Evolutionary conservation across 2,888 invertebrate genomes (phyloP).

Genomic region (Thysanoteuthis rhombus): DNA sequence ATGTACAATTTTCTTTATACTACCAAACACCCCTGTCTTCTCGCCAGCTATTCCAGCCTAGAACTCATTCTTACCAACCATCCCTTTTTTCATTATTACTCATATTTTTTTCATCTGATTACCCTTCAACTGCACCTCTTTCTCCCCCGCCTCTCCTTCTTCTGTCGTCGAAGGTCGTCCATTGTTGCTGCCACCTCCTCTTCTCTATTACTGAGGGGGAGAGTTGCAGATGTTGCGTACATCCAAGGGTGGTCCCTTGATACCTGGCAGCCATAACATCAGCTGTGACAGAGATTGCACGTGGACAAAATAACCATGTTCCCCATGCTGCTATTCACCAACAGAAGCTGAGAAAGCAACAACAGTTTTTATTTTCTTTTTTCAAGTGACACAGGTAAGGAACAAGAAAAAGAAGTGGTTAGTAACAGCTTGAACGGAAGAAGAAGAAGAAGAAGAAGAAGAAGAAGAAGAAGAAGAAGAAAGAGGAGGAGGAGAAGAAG

Average conservation of each 20-base stretch:
- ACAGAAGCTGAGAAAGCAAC: not conserved
- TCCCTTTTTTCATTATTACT: not conserved
- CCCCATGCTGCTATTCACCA: not conserved
- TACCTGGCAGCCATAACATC: not conserved
- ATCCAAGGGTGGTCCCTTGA: not conserved
- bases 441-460: no score
- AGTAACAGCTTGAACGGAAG: no score
- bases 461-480: no score
- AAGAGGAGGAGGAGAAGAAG: no score
- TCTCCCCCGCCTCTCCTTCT: not conserved
- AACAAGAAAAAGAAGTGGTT: no score
- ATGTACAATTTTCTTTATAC: no score
- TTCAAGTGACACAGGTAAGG: no score
- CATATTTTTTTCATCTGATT: not conserved
- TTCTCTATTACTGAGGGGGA: not conserved
- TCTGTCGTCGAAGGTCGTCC: not conserved
- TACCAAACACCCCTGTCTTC: no score
- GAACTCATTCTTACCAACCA: no score
- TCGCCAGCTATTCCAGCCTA: no score
- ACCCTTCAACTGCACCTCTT: not conserved
- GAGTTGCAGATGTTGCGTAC: not conserved
- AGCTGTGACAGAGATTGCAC: constrained; percentile 12
- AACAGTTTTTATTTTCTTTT: no score
- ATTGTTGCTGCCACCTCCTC: not conserved
- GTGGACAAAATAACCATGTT: not conserved